Evolutionary conservation across 2,797 vertebrate genomes (phyloP).

Genomic region (Champsocephalus gunnari): DNA sequence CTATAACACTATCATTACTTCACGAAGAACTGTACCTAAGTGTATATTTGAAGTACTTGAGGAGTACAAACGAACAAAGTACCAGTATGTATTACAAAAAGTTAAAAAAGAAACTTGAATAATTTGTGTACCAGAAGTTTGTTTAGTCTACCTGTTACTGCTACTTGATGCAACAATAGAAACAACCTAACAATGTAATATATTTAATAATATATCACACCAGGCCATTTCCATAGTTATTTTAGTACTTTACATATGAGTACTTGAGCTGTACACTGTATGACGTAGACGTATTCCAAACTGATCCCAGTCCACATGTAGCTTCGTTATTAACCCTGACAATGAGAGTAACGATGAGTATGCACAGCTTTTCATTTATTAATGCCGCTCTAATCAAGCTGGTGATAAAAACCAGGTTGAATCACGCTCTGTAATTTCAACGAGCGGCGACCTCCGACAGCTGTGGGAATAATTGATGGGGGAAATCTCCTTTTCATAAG

Average conservation of each 20-base stretch:
- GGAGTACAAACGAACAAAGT: no score
- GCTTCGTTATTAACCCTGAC: constrained; percentile 30
- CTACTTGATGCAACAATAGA: no score
- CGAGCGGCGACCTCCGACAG: constrained; percentile 47
- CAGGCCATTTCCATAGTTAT: no score
- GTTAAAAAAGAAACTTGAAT: no score
- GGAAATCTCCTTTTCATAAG: constrained; percentile 44
- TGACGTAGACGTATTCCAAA: constrained; percentile 43
- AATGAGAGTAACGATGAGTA: constrained; percentile 30
- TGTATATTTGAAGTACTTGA: no score
- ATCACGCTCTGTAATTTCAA: constrained; percentile 49
- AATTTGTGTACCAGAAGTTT: no score
- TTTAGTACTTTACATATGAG: no score
- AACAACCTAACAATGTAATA: no score
- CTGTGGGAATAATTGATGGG: constrained; percentile 45
- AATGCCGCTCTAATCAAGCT: constrained; percentile 61
- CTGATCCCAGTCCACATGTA: constrained; percentile 40
- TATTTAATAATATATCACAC: no score
- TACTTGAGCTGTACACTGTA: background rate
- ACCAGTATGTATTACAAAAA: no score
- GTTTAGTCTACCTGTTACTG: no score
- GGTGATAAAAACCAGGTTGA: constrained; percentile 51
- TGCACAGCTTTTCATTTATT: constrained; percentile 52
- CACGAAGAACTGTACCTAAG: no score
- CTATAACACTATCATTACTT: background rate